Base-by-base conservation (phyloP, 2,113 vertebrate species). In the Aviceda subcristata region DNA sequence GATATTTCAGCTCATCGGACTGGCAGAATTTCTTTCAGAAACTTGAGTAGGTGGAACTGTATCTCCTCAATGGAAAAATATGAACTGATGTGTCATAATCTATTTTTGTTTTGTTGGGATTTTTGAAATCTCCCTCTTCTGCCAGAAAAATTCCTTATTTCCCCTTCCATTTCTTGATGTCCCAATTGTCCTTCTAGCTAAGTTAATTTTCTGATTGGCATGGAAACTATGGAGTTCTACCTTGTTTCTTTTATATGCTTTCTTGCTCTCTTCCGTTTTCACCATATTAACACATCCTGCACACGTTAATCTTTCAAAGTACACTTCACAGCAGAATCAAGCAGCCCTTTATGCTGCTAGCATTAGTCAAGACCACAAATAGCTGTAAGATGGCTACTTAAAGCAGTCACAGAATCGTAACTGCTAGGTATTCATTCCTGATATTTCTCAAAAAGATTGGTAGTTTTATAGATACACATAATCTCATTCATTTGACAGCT, bases 51-150 rank as follows among this genome's bases (percentile, higher is more conserved):
- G 88, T 92, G 86, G 57, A 94, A 88, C 78, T 73, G 23, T 51
- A 67, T 66, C 88, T 94, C 63, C 76, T 90, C 91, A 95, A 96
- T 92, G 85, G 92, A 94, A 97, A 96, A 94, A 88, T 26, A 73
- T 56, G 84, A 96, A 81, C 89, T 46, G 62, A 86, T 71, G 67
- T 84, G 88, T 95, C 91, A 93, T 43, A 51, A 74, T 68, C 91
- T 88, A 87, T 85, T 95, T 94, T 89, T 89, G 71, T 69, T 96
- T 91, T 89, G 73, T 62, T 93, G 66, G 22, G 39, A 77, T 60
- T 94, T 92, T 95, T 88, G 15, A 53, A 74, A 69, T 46, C 88
- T 77, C 67, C 39, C 43, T 68, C 55, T 82, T 86, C 73, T 87
- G 91, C 48, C 86, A 95, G 82, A 96, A 90, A 90, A 92, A 93